phyloP scores from a whole-genome alignment of 1,140 invertebrate genomes.

The Drosophila sp. region DNA sequence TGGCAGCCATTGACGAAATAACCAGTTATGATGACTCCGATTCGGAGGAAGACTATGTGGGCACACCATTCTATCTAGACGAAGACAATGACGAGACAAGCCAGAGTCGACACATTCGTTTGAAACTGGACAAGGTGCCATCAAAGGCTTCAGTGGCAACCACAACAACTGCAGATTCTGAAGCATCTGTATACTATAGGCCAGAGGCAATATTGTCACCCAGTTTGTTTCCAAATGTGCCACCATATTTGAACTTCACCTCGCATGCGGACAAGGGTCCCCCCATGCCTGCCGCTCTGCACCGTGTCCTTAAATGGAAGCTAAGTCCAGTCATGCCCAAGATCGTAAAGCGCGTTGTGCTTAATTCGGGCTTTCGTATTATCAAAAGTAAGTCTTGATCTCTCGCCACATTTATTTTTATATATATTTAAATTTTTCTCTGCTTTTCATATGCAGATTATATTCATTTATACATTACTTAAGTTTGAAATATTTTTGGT shows the following conservation, averaged over 20 bases:
- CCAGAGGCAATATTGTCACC: slow-evolving; percentile 86
- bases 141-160: slow-evolving; percentile 61
- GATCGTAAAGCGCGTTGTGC: slow-evolving; percentile 92
- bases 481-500: too few species aligned
- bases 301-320: slow-evolving; percentile 94
- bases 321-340: slow-evolving; percentile 95
- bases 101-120: slow-evolving; percentile 74
- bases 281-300: slow-evolving; percentile 88
- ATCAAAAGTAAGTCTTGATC: slow-evolving; percentile 88
- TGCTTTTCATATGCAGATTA: too few species aligned
- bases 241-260: slow-evolving; percentile 95
- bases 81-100: slow-evolving; percentile 64
- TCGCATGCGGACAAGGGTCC: slow-evolving; percentile 89
- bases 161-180: slow-evolving; percentile 57
- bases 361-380: slow-evolving; percentile 93
- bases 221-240: slow-evolving; percentile 93
- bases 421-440: too few species aligned
- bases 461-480: too few species aligned
- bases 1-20: slow-evolving; percentile 74
- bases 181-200: slow-evolving; percentile 64
- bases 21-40: slow-evolving; percentile 78
- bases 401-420: too few species aligned
- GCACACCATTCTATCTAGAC: slow-evolving; percentile 69
- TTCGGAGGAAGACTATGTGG: slow-evolving; percentile 77
- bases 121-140: slow-evolving; percentile 41